phyloP scores from a whole-genome alignment of 2,797 vertebrate genomes.

The Cirrhinus mrigala region DNA sequence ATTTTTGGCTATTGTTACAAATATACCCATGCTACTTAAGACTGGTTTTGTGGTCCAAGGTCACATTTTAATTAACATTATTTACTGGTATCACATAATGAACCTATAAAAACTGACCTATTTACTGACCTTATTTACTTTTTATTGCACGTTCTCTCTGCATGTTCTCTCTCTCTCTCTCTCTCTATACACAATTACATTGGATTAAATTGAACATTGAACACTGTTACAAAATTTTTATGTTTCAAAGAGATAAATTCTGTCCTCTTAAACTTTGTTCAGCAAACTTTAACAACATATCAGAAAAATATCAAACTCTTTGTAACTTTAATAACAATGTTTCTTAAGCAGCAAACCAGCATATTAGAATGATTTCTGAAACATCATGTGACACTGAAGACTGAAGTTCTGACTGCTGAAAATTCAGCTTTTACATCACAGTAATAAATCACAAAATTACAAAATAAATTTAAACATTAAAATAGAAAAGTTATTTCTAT shows the following conservation, averaged over 20 bases:
- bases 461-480: background rate
- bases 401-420: background rate
- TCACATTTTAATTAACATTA: too few species aligned
- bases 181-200: background rate
- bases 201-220: background rate
- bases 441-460: background rate
- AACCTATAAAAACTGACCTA: background rate
- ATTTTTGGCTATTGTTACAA: too few species aligned
- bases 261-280: background rate
- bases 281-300: too few species aligned
- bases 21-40: too few species aligned
- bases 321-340: background rate
- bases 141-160: background rate
- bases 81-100: background rate
- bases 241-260: background rate
- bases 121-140: background rate
- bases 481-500: background rate
- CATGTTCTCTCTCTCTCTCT: background rate
- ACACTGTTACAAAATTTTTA: background rate
- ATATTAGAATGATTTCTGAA: background rate
- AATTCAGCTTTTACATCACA: background rate
- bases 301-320: background rate
- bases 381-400: background rate
- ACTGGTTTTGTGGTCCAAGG: too few species aligned
- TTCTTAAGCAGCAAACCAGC: background rate